Percentiles rank a stretch among this genome's conserved stretches.
phyloP scores from a whole-genome alignment of 2,797 vertebrate species.

The Muscicapa comitata region DNA sequence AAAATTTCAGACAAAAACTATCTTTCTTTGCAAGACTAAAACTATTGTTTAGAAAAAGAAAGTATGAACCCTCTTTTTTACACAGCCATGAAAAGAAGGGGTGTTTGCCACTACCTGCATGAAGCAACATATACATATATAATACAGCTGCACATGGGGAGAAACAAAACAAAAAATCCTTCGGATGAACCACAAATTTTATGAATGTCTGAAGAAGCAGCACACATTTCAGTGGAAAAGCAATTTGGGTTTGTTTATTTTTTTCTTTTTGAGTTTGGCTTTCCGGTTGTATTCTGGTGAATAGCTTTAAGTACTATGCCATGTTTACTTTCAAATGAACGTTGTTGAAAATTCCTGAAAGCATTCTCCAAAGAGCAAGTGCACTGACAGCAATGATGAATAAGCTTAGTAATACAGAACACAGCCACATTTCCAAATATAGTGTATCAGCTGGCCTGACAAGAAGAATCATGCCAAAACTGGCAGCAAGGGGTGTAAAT shows the following conservation, averaged over 20 bases:
- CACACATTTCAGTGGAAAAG: not conserved
- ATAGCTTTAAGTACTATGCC: not conserved
- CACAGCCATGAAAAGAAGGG: not conserved
- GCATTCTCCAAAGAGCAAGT: slow-evolving; percentile 2
- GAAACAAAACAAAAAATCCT: not conserved
- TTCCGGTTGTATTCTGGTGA: not conserved
- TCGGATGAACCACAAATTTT: not conserved
- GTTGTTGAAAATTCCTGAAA: not conserved
- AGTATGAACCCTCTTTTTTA: not conserved
- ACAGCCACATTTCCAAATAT: slow-evolving; percentile 56
- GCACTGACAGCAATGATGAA: slow-evolving; percentile 11
- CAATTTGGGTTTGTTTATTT: not conserved
- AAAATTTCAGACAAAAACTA: not conserved
- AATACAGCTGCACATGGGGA: not conserved
- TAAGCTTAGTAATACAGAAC: slow-evolving; percentile 15
- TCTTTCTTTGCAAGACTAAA: not conserved
- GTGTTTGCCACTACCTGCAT: not conserved
- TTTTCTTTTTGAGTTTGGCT: not conserved
- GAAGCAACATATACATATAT: not conserved
- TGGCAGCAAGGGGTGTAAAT: not conserved
- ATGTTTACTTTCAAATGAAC: not conserved
- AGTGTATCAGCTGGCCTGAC: slow-evolving; percentile 27
- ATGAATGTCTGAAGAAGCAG: not conserved
- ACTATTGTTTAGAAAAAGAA: not conserved
- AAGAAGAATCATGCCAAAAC: slow-evolving; percentile 19